A percentile compares a stretch with the other conserved stretches of the same genome.
Conservation (phyloP, 2,113 vertebrate species). For the Pontoporia blainvillei region DNA sequence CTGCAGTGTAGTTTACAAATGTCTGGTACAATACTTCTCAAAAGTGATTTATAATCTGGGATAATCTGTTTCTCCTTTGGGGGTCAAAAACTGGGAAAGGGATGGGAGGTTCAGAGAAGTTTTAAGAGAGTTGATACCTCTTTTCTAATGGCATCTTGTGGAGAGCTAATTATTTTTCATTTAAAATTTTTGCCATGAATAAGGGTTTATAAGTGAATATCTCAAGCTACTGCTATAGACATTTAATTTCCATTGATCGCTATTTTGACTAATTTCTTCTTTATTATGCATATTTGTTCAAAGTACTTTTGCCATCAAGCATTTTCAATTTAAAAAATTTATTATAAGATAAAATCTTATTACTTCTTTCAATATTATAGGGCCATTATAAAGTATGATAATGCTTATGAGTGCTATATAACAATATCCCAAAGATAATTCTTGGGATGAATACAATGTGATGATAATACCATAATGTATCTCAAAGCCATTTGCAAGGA, state of each 20-base stretch:
- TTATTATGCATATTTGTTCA: constrained; percentile 15
- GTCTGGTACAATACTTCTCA: not conserved
- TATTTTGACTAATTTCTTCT: constrained; percentile 34
- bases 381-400: not conserved
- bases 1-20: not conserved
- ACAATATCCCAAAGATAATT: not conserved
- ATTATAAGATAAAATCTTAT: not conserved
- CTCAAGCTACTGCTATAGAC: not conserved
- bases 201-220: not conserved
- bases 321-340: constrained; percentile 4
- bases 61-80: not conserved
- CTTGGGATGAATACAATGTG: not conserved
- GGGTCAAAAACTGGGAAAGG: not conserved
- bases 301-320: constrained; percentile 1
- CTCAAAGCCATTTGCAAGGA: not conserved
- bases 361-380: constrained; percentile 31
- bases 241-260: not conserved
- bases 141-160: not conserved
- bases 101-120: not conserved
- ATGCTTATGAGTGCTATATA: not conserved
- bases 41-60: not conserved
- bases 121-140: not conserved
- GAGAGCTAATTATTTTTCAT: not conserved
- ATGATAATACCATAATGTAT: not conserved
- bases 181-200: constrained; percentile 2